Base-by-base conservation (phyloP, 1,140 invertebrate genomes). In the Habropoda laboriosa region DNA sequence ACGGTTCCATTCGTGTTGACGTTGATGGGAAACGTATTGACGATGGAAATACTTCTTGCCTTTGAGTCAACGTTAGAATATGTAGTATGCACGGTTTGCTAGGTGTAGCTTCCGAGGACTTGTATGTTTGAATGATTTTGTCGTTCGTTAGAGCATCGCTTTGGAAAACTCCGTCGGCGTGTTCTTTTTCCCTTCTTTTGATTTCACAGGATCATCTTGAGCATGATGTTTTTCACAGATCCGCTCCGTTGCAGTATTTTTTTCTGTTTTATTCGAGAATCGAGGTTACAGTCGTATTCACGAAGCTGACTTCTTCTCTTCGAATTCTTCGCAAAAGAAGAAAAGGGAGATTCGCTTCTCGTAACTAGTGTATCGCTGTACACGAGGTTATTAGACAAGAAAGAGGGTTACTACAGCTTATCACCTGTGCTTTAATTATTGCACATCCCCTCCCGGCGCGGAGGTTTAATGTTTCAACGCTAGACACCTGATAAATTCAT, bases 401-500 rank as follows among this genome's bases (percentile, higher is more conserved):
- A 18, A 45, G 38, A 57, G 16, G n/a, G 13, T 64, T n/a, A 6
- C 16, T 42, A 1, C 35, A 6, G 27, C 61, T 64, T 45, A 68
- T 76, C 64, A 47, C 30, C 30, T 27, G 63, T 16, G 21, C 30
- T 35, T 76, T 68, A 76, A 76, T 68, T 67, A 68, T 47, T 57
- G 64, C 40, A 32, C 68, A 27, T 35, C 35, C 51, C n/a, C 16
- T 30, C 3, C 40, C 30, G n/a, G n/a, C n/a, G 24, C 53, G 24
- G 58, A n/a, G 4, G 30, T 68, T 76, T 58, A 58, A 76, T 76
- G 51, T 58, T 76, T 68, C 51, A 35, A 21, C 40, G 16, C 64
- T 16, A 57, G 30, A 76, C 74, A 38, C 51, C 49, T 55, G 63
- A 76, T 76, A 76, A 68, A 76, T 76, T 76, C 74, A 58, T 76